Conservation (phyloP, 2,797 vertebrate species). For the Champsocephalus gunnari region DNA sequence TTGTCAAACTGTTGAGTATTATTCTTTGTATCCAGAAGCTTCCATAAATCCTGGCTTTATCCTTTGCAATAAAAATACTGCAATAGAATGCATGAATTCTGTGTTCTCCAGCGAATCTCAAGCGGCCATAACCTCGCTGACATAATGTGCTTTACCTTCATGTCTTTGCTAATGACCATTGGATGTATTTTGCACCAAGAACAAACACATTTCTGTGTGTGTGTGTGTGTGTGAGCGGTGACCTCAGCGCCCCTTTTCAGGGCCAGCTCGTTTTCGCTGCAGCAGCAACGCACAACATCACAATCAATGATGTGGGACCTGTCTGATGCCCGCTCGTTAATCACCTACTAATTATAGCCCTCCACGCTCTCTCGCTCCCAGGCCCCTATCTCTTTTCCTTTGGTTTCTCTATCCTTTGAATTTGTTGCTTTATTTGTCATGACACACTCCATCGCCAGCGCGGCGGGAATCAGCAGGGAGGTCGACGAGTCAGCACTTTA, state of each 20-base stretch:
- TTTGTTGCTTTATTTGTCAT: slow-evolving; percentile 77
- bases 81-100: background rate
- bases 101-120: slow-evolving; percentile 9
- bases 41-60: background rate
- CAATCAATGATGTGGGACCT: slow-evolving; percentile 80
- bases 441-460: slow-evolving; percentile 58
- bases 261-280: slow-evolving; percentile 68
- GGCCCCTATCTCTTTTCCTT: slow-evolving; percentile 11
- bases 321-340: slow-evolving; percentile 82
- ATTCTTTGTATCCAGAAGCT: background rate
- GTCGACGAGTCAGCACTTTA: slow-evolving; percentile 70
- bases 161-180: slow-evolving; percentile 54
- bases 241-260: slow-evolving; percentile 62
- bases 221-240: slow-evolving; percentile 51
- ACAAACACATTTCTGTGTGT: slow-evolving; percentile 37
- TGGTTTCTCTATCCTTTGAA: slow-evolving; percentile 63
- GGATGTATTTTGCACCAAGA: slow-evolving; percentile 36
- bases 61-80: background rate
- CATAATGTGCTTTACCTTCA: slow-evolving; percentile 38
- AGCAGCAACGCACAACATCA: slow-evolving; percentile 71
- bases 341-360: slow-evolving; percentile 84
- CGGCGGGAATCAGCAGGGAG: slow-evolving; percentile 61
- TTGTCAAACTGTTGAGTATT: background rate
- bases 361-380: slow-evolving; percentile 43
- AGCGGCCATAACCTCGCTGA: slow-evolving; percentile 22